phyloP scores from a whole-genome alignment of 2,888 invertebrate species.

The Latrodectus elegans region DNA sequence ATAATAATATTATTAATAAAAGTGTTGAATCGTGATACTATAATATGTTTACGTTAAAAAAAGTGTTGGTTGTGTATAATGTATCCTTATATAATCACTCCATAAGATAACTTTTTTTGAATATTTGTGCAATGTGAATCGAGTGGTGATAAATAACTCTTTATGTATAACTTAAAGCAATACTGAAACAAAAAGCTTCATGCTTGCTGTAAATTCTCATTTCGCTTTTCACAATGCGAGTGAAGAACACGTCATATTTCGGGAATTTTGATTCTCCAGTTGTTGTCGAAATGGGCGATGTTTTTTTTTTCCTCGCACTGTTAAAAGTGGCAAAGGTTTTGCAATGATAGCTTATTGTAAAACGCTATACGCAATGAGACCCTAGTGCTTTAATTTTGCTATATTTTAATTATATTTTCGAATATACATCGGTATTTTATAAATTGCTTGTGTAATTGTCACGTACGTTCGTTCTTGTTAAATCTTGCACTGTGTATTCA shows the following conservation, averaged over 20 bases:
- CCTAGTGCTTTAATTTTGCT: slow-evolving; percentile 68
- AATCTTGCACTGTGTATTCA: slow-evolving; percentile 39
- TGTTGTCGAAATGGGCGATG: not conserved
- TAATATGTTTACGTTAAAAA: slow-evolving; percentile 62
- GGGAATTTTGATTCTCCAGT: slow-evolving; percentile 1
- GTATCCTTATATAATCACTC: slow-evolving; percentile 66
- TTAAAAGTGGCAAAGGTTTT: slow-evolving; percentile 24
- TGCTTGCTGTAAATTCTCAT: slow-evolving; percentile 42
- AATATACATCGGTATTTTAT: slow-evolving; percentile 50
- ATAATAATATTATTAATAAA: not conserved
- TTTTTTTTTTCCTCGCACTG: not conserved
- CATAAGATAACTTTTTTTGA: slow-evolving; percentile 54
- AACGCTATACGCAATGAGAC: slow-evolving; percentile 47
- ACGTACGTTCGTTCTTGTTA: slow-evolving; percentile 47
- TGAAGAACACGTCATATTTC: not conserved
- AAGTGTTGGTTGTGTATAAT: slow-evolving; percentile 65
- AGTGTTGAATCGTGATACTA: slow-evolving; percentile 63
- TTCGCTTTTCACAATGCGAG: slow-evolving; percentile 22
- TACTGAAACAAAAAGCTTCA: slow-evolving; percentile 63
- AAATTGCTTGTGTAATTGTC: slow-evolving; percentile 60
- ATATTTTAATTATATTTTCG: slow-evolving; percentile 66
- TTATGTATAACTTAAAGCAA: slow-evolving; percentile 66
- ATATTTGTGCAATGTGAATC: slow-evolving; percentile 62
- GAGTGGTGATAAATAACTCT: slow-evolving; percentile 62
- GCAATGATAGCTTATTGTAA: slow-evolving; percentile 61